Conservation (phyloP, 1,140 invertebrate genomes). For the Vollenhovia emeryi region DNA sequence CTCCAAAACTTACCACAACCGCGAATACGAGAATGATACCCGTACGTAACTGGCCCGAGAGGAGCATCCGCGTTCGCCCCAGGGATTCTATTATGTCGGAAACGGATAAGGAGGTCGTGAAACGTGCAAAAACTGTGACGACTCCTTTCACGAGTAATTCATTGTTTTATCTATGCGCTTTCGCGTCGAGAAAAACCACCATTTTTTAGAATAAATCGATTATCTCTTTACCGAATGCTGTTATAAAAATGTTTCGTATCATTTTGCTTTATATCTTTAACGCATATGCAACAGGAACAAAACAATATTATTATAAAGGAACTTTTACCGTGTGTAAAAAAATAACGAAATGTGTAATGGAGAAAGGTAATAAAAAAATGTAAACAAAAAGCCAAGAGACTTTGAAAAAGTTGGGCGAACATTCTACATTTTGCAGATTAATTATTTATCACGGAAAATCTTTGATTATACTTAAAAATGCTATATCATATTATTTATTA, state of each 20-base stretch:
- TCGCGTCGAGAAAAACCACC: constrained; percentile 10
- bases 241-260: not conserved
- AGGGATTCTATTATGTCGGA: constrained; percentile 61
- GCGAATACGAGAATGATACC: constrained; percentile 8
- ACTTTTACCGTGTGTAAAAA: not conserved
- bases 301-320: not conserved
- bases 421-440: not conserved
- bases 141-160: constrained; percentile 40
- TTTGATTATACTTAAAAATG: not conserved
- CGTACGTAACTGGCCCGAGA: not conserved
- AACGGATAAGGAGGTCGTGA: not conserved
- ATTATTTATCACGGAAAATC: not conserved
- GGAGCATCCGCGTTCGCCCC: not conserved
- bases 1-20: constrained; percentile 20
- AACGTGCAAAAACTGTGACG: constrained; percentile 48
- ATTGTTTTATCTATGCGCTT: constrained; percentile 37
- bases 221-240: not conserved
- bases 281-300: not conserved
- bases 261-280: constrained; percentile 7
- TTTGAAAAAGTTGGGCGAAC: not conserved
- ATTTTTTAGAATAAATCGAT: constrained; percentile 22
- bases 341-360: not conserved
- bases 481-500: not conserved
- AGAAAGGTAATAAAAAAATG: not conserved
- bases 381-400: not conserved